Conservation (phyloP, 2,888 invertebrate species). For the Oligia strigilis region DNA sequence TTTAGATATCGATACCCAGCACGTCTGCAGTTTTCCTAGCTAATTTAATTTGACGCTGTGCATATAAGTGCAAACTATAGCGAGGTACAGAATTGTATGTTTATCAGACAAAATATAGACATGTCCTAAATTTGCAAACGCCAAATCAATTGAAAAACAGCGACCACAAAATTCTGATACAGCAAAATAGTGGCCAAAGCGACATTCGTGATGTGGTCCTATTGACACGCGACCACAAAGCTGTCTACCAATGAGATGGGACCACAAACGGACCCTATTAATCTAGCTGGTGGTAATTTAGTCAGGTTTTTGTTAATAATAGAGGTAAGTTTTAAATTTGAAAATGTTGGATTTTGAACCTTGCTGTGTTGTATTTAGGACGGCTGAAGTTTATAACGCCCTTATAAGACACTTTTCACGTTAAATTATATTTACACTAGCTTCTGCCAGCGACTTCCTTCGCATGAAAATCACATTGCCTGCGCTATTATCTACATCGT, state of each 20-base stretch:
- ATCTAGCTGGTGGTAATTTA: constrained; percentile 18
- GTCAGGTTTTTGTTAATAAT: constrained; percentile 21
- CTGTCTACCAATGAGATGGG: constrained; percentile 22
- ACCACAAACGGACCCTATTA: constrained; percentile 46
- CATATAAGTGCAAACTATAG: background rate
- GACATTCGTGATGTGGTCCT: constrained; percentile 40
- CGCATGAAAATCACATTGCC: too few species aligned
- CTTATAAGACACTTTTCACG: background rate
- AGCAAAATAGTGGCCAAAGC: constrained; percentile 19
- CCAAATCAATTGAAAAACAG: constrained; percentile 30
- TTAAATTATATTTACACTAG: background rate
- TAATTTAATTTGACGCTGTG: too few species aligned
- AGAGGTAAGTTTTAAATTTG: background rate
- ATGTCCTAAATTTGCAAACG: constrained; percentile 10
- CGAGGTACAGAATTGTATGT: background rate
- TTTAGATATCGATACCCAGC: too few species aligned
- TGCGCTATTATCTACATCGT: too few species aligned
- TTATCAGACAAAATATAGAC: background rate
- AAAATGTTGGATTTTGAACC: background rate
- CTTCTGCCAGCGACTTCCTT: background rate
- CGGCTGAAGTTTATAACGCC: background rate
- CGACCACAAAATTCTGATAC: constrained; percentile 21
- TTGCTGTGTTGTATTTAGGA: background rate
- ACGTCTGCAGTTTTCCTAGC: too few species aligned
- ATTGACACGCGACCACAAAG: constrained; percentile 46